A percentile compares a stretch with the other conserved stretches of the same genome.
These are phyloP conservation scores for Blastobasis adustella DNA, from an alignment of 2,888 invertebrate genomes.

Conservation along the genomic window DNA sequence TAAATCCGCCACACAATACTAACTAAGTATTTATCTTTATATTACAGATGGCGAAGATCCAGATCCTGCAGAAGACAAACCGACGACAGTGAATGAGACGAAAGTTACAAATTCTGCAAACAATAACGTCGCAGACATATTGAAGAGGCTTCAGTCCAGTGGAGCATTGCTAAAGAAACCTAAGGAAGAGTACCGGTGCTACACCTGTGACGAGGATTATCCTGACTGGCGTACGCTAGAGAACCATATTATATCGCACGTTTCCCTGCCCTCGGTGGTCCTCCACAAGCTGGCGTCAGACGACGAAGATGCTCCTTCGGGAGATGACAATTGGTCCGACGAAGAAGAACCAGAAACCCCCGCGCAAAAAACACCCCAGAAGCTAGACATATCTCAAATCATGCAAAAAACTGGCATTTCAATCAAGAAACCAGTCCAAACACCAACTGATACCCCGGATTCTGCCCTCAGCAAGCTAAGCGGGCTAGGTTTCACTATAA, in stretches of 20 bases:
- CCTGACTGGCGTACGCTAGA: constrained; percentile 57
- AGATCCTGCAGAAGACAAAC: constrained; percentile 24
- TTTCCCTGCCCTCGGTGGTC: constrained; percentile 68
- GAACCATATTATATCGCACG: constrained; percentile 72
- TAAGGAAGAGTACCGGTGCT: constrained; percentile 58
- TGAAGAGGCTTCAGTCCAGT: constrained; percentile 52
- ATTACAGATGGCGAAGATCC: constrained; percentile 35
- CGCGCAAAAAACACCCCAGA: constrained; percentile 45
- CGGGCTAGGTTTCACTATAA: constrained; percentile 63
- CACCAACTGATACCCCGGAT: constrained; percentile 31
- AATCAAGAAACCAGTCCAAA: constrained; percentile 32
- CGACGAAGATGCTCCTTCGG: constrained; percentile 39
- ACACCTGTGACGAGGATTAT: constrained; percentile 70
- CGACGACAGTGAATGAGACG: constrained; percentile 8
- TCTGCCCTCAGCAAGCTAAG: constrained; percentile 57
- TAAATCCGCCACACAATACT: too few relatives aligned
- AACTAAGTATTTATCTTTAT: background rate
- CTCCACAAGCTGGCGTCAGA: constrained; percentile 70
- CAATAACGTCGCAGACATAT: constrained; percentile 44
- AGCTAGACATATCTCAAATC: constrained; percentile 59
- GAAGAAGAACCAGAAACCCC: constrained; percentile 54
- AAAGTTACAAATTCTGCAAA: constrained; percentile 14
- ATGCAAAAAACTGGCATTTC: constrained; percentile 53
- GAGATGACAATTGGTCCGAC: background rate
- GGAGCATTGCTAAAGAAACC: constrained; percentile 55